Conservation (phyloP, 1,140 invertebrate species). For the Geopemphigus sp. region DNA sequence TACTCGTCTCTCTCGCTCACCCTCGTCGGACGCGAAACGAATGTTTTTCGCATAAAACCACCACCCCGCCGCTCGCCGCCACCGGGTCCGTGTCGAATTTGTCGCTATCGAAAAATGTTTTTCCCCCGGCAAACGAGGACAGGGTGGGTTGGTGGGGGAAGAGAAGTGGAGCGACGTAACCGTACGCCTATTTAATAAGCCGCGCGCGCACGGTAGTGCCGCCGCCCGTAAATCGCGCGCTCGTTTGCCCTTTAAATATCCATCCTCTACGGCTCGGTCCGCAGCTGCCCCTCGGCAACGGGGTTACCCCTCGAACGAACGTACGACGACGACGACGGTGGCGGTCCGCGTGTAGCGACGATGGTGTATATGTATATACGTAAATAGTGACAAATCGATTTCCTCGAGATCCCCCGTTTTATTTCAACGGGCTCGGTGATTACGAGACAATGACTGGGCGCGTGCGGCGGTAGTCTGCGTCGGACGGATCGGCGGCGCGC, state of each 20-base stretch:
- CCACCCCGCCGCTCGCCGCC: not conserved
- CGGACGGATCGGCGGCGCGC: conserved; percentile 37
- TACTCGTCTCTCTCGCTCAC: too few relatives aligned
- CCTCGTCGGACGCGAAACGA: conserved; percentile 16
- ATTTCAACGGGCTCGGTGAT: conserved; percentile 38
- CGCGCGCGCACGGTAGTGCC: conserved; percentile 19
- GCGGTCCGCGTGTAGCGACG: too few relatives aligned
- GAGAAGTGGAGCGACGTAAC: too few relatives aligned
- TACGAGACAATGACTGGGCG: conserved; percentile 30
- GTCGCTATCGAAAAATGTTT: conserved; percentile 45
- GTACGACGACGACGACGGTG: too few relatives aligned
- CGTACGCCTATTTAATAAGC: conserved; percentile 47
- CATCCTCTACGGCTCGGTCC: not conserved
- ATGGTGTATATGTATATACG: not conserved
- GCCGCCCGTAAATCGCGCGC: conserved; percentile 18
- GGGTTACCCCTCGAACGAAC: not conserved
- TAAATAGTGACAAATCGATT: conserved; percentile 43
- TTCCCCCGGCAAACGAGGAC: not conserved
- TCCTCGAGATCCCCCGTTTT: conserved; percentile 18
- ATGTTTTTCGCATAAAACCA: conserved; percentile 47
- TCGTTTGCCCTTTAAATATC: conserved; percentile 34
- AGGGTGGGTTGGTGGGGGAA: too few relatives aligned
- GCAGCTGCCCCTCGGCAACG: conserved; percentile 21
- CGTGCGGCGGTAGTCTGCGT: conserved; percentile 18
- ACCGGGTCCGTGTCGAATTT: conserved; percentile 38